Percentiles rank a stretch among this genome's conserved stretches.
These are phyloP conservation scores for Brachypteracias leptosomus DNA, from an alignment of 2,113 vertebrate genomes.

Conservation along the genomic window DNA sequence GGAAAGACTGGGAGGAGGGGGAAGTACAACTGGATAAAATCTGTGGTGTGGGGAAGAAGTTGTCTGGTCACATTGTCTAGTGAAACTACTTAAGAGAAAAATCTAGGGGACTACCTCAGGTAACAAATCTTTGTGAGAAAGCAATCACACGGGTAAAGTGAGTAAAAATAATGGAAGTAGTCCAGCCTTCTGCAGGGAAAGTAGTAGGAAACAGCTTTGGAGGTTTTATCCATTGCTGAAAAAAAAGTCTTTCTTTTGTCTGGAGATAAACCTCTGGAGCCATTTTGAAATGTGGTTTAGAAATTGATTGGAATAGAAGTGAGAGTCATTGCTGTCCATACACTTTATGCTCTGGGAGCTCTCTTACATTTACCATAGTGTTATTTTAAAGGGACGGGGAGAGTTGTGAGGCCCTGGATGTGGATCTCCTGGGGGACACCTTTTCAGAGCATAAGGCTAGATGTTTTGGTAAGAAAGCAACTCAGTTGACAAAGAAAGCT, in stretches of 20 bases:
- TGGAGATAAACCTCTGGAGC: background rate
- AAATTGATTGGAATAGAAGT: background rate
- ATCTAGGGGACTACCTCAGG: background rate
- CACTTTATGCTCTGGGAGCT: background rate
- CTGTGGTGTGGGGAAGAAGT: background rate
- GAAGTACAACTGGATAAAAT: background rate
- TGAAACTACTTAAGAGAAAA: background rate
- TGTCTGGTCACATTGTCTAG: background rate
- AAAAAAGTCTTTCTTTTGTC: background rate
- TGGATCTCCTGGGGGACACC: background rate
- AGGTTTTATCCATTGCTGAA: background rate
- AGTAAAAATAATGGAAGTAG: background rate
- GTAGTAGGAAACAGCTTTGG: background rate
- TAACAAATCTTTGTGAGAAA: background rate
- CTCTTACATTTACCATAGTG: rapidly evolving
- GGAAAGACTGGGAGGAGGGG: background rate
- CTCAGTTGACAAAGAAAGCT: rapidly evolving
- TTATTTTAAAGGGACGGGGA: background rate
- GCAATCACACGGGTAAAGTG: background rate
- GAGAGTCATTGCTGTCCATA: background rate
- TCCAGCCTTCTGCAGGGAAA: background rate
- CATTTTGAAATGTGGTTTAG: background rate
- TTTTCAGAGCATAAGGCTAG: background rate
- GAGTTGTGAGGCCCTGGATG: background rate
- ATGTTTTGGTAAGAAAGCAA: background rate